Evolutionary conservation across 2,888 invertebrate genomes (phyloP), one percentile per base, ranked within the genome.

Genomic region (Liodrosophila aerea): DNA sequence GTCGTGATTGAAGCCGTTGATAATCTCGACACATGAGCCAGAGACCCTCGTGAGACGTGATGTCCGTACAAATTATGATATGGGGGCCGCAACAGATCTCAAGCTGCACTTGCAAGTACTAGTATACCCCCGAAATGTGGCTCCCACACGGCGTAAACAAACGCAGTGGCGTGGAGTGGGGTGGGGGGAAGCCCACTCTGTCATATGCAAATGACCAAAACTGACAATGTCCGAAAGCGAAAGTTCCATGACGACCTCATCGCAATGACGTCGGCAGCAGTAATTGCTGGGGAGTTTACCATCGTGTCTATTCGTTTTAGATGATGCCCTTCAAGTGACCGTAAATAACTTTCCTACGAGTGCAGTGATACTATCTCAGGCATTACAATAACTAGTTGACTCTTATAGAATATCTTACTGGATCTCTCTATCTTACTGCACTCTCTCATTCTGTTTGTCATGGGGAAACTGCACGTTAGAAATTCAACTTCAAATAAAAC

Each of bases 11-110:
- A 18, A 71, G 71, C 77, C 64, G 73, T 73, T 76, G 81, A 77
- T 81, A 81, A 81, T 77, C 78, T 63, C 56, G 43, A 60, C 80
- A 74, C 69, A 77, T 78, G 78, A 78, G 73, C n/a, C 65, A 39
- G 44, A 43, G 52, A 31, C 43, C 61, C 41, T 64, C 60, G 57
- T 37, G 65, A 64, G 66, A 76, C 76, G 77, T 74, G 81, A 68
- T 61, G 62, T 51, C 77, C 58, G 54, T 59, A 73, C 81, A 76
- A 81, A 77, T 82, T 77, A 62, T 75, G 75, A 76, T 77, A 69
- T 57, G 65, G 50, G 33, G 37, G 54, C 46, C 56, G 60, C 51
- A 34, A 41, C 39, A 61, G 75, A 77, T 68, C 59, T 40, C 47
- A 46, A 67, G 47, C 40, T 62, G 66, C 78, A 78, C 78, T 75